Percentiles rank a stretch among this genome's conserved stretches.
Evolutionary conservation across 2,113 vertebrate species (phyloP).

Genomic region (Proterorhinus semilunaris): DNA sequence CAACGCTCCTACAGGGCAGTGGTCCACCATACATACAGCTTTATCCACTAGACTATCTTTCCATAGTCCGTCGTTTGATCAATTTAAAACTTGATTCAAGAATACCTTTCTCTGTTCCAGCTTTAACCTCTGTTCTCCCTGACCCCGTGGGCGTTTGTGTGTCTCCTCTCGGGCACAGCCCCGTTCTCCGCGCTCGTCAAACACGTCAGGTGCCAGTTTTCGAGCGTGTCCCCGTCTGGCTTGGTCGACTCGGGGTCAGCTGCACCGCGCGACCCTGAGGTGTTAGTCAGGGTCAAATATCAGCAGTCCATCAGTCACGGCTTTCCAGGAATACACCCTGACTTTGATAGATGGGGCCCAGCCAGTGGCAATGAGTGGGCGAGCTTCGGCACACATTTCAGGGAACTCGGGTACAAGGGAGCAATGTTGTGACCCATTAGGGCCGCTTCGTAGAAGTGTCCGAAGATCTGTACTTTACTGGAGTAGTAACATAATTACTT

Average conservation of each 20-base stretch:
- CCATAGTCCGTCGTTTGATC: too few relatives aligned
- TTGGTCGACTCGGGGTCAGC: constrained; percentile 23
- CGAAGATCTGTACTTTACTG: too few relatives aligned
- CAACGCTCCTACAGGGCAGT: too few relatives aligned
- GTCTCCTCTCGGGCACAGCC: constrained; percentile 47
- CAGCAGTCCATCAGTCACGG: constrained; percentile 36
- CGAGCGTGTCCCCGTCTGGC: constrained; percentile 44
- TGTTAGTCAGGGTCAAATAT: constrained; percentile 51
- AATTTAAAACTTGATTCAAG: too few relatives aligned
- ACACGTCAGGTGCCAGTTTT: constrained; percentile 45
- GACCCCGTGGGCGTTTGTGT: too few relatives aligned
- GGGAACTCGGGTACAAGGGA: neutral
- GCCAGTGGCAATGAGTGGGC: neutral
- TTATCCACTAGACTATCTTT: too few relatives aligned
- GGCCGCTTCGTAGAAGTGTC: too few relatives aligned
- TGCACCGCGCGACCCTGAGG: constrained; percentile 53
- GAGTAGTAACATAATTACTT: too few relatives aligned
- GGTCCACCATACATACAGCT: too few relatives aligned
- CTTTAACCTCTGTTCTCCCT: too few relatives aligned
- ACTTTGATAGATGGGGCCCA: constrained; percentile 12
- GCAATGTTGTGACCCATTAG: too few relatives aligned
- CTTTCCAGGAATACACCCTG: constrained; percentile 55
- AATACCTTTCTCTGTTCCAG: too few relatives aligned
- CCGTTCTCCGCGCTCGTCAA: constrained; percentile 68
- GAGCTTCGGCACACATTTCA: constrained; percentile 42